Evolutionary conservation across 2,797 vertebrate species (phyloP).

Genomic region (Halcyon smyrnensis): DNA sequence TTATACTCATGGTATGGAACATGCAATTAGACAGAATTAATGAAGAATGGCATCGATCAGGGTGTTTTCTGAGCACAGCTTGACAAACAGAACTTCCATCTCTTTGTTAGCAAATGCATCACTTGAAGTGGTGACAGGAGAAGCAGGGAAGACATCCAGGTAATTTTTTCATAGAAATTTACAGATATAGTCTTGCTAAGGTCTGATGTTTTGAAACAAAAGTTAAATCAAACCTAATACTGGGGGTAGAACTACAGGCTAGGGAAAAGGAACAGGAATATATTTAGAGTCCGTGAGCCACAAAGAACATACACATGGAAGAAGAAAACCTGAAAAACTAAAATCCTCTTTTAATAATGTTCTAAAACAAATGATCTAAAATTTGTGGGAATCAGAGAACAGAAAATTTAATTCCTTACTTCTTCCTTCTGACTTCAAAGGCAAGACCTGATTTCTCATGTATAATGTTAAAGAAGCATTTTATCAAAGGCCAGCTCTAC

Average conservation of each 20-base stretch:
- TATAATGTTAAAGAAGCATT: not conserved
- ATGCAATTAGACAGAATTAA: not conserved
- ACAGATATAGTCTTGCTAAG: not conserved
- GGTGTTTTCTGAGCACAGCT: not conserved
- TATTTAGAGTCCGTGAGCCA: not conserved
- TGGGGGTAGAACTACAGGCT: not conserved
- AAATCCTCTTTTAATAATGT: not conserved
- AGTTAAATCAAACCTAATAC: not conserved
- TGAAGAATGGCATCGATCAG: not conserved
- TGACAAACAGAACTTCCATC: not conserved
- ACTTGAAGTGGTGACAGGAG: not conserved
- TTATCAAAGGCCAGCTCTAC: slow-evolving; percentile 13
- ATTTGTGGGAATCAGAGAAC: not conserved
- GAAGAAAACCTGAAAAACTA: not conserved
- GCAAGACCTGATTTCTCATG: not conserved
- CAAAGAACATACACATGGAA: not conserved
- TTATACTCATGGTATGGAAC: not conserved
- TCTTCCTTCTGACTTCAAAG: slow-evolving; percentile 11
- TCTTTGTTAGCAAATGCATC: not conserved
- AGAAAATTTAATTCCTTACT: not conserved
- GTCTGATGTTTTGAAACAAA: not conserved
- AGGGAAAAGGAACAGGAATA: not conserved
- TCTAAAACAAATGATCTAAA: not conserved
- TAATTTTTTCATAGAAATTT: not conserved
- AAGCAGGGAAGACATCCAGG: not conserved